These are phyloP conservation scores for Carabus problematicus DNA, from an alignment of 2,888 invertebrate genomes.

Conservation along the genomic window DNA sequence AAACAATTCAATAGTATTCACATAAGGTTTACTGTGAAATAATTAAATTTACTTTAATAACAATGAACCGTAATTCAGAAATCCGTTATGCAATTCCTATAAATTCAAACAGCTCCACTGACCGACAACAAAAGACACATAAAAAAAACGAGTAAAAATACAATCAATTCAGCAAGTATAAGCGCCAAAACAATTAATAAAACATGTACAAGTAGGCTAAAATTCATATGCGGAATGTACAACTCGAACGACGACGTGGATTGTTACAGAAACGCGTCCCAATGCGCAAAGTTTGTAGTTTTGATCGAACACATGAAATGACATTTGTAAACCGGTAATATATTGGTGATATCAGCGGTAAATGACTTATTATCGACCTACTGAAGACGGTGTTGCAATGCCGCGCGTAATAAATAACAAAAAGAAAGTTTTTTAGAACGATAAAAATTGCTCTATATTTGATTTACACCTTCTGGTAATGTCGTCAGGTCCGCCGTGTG, in stretches of 20 bases:
- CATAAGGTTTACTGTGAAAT: constrained; percentile 9
- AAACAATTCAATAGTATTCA: no score
- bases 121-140: neutral
- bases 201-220: constrained; percentile 38
- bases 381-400: constrained; percentile 20
- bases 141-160: constrained; percentile 31
- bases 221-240: constrained; percentile 44
- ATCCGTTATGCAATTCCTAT: constrained; percentile 30
- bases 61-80: constrained; percentile 32
- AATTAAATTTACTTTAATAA: constrained; percentile 34
- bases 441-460: constrained; percentile 36
- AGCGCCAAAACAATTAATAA: constrained; percentile 45
- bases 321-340: neutral
- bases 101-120: constrained; percentile 31
- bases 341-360: neutral
- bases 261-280: constrained; percentile 6
- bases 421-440: constrained; percentile 26
- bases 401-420: constrained; percentile 27
- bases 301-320: neutral
- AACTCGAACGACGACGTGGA: constrained; percentile 26
- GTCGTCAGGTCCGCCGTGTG: constrained; percentile 8
- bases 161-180: constrained; percentile 42
- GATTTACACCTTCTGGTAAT: constrained; percentile 25
- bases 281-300: neutral
- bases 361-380: neutral